Evolutionary conservation across 2,888 invertebrate genomes (phyloP), one percentile per base, ranked within the genome.

Genomic region (Amblyteles armatorius): DNA sequence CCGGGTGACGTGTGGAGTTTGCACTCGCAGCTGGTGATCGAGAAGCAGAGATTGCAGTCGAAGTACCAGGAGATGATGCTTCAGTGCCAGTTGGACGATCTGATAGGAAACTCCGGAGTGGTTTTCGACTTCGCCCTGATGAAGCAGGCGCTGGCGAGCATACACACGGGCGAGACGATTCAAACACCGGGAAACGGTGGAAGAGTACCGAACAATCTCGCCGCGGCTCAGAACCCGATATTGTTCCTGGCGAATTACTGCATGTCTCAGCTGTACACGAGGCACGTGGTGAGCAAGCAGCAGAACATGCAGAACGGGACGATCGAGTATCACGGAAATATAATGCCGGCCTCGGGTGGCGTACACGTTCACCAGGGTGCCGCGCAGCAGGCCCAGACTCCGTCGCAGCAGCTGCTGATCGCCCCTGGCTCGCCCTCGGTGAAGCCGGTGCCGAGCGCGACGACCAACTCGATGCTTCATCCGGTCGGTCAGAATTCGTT

Each of bases 161-260:
- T 96, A 63, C 96, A 96, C 90, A 94, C 95, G 83, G 95, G 95
- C 74, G 96, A 96, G 80, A 93, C 95, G 69, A 92, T 94, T 89
- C 94, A 81, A 91, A 93, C 87, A 92, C 78, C 79, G 65, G 80
- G 82, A 88, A 93, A 68, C 87, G 89, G 65, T 86, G 91, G 92
- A 13, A 87, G 93, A 68, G 57, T 92, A 73, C 89, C 91, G 7
- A 92, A 91, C 82, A 92, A 93, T 74, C 67, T 92, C 33, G 90
- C 94, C 50, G 94, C 94, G 7, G 95, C 95, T 85, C 96, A 96
- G 88, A 96, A 97, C 91, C 96, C 97, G 6, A 95, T 97, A 60
- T 94, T 97, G 87, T 95, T 97, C 91, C 94, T 97, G 85, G 96
- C 96, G 77, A 97, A 97, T 92, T 97, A 97, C 92, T 97, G 97